These are phyloP conservation scores for Mimas tiliae DNA, from an alignment of 2,888 invertebrate species.

Conservation along the genomic window DNA sequence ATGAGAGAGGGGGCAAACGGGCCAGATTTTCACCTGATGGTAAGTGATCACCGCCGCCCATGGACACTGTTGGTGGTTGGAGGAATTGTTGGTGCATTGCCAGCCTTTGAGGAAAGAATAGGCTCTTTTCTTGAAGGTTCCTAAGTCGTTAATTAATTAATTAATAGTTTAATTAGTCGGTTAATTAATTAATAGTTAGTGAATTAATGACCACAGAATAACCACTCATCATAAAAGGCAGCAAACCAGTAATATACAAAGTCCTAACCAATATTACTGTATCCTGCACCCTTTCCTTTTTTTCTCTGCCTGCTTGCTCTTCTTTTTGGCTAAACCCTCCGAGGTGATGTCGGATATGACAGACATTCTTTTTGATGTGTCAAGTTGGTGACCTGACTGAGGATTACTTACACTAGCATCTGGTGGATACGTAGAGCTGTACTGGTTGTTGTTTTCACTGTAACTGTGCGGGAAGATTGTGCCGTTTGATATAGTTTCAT, in stretches of 20 bases:
- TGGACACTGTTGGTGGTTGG: too few relatives aligned
- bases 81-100: too few relatives aligned
- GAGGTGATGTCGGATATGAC: constrained; percentile 79
- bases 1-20: too few relatives aligned
- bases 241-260: not conserved
- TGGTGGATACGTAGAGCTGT: constrained; percentile 67
- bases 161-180: too few relatives aligned
- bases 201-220: too few relatives aligned
- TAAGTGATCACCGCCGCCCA: too few relatives aligned
- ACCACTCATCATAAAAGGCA: not conserved
- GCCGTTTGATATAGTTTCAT: constrained; percentile 46
- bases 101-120: too few relatives aligned
- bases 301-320: constrained; percentile 72
- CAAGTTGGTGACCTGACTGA: constrained; percentile 48
- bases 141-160: too few relatives aligned
- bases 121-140: too few relatives aligned
- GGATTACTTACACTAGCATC: constrained; percentile 49
- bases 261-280: constrained; percentile 61
- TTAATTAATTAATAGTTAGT: too few relatives aligned
- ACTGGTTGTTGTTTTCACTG: constrained; percentile 77
- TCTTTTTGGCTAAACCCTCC: constrained; percentile 74
- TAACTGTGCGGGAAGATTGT: constrained; percentile 66
- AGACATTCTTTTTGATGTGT: constrained; percentile 70
- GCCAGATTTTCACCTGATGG: too few relatives aligned
- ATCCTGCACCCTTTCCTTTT: constrained; percentile 79